Conservation (phyloP, 2,797 vertebrate species). For the Paedocypris micromegethes region DNA sequence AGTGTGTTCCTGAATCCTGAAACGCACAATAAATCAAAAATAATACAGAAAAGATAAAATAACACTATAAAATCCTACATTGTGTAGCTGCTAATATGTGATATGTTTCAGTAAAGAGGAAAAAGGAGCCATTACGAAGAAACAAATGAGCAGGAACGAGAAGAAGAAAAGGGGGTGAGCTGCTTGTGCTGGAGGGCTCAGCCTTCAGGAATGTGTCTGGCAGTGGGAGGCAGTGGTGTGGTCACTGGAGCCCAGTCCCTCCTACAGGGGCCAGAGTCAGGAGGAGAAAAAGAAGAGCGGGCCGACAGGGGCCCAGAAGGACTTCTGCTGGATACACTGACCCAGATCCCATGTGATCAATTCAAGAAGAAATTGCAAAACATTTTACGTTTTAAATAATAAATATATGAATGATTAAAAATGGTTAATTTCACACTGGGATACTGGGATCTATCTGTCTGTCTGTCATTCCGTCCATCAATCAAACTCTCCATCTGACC, state of each 20-base stretch:
- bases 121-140: neutral
- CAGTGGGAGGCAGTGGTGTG: slow-evolving; percentile 60
- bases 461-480: too few species aligned
- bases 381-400: too few species aligned
- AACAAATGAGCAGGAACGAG: slow-evolving; percentile 2
- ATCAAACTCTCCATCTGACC: too few species aligned
- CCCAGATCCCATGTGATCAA: neutral
- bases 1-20: too few species aligned
- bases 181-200: slow-evolving; percentile 58
- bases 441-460: too few species aligned
- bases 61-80: neutral
- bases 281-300: slow-evolving; percentile 50
- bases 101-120: slow-evolving; percentile 5
- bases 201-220: slow-evolving; percentile 76
- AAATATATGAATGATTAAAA: too few species aligned
- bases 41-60: too few species aligned
- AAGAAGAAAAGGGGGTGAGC: slow-evolving; percentile 50
- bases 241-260: slow-evolving; percentile 64
- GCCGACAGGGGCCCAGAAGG: slow-evolving; percentile 46
- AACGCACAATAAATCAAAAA: too few species aligned
- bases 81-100: slow-evolving; percentile 17
- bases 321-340: slow-evolving; percentile 9
- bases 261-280: slow-evolving; percentile 66
- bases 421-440: too few species aligned
- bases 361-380: too few species aligned